A percentile compares a stretch with the other conserved stretches of the same genome.
phyloP scores from a whole-genome alignment of 1,140 invertebrate species.

The Danaus plexippus region DNA sequence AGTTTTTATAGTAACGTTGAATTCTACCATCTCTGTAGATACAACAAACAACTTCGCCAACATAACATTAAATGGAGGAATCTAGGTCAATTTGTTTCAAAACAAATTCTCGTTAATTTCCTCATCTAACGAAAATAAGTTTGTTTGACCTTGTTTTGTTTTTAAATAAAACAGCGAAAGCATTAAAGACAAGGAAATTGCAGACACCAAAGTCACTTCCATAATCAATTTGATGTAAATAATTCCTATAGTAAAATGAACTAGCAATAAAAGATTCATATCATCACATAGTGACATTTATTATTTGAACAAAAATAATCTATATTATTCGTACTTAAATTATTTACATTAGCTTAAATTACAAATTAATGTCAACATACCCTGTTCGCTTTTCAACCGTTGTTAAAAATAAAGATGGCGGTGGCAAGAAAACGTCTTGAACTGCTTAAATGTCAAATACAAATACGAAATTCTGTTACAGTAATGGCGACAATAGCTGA shows the following conservation, averaged over 20 bases:
- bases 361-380: slow-evolving; percentile 64
- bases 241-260: background rate
- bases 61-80: too few relatives aligned
- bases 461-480: slow-evolving; percentile 5
- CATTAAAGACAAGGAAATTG: too few relatives aligned
- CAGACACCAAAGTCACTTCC: too few relatives aligned
- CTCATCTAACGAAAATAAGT: too few relatives aligned
- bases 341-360: slow-evolving; percentile 67
- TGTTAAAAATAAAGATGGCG: slow-evolving; percentile 41
- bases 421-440: slow-evolving; percentile 46
- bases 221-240: too few relatives aligned
- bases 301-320: slow-evolving; percentile 71
- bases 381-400: slow-evolving; percentile 70
- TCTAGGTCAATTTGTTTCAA: too few relatives aligned
- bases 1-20: too few relatives aligned
- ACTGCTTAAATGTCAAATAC: slow-evolving; percentile 19
- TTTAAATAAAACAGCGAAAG: too few relatives aligned
- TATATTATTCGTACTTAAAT: slow-evolving; percentile 60
- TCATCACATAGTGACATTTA: slow-evolving; percentile 65
- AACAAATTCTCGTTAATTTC: too few relatives aligned
- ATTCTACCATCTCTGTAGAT: too few relatives aligned
- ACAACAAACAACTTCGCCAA: too few relatives aligned
- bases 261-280: slow-evolving; percentile 27
- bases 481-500: slow-evolving; percentile 7
- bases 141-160: too few relatives aligned